Evolutionary conservation across 2,797 vertebrate species (phyloP).

Genomic region (Hyperoplus immaculatus): DNA sequence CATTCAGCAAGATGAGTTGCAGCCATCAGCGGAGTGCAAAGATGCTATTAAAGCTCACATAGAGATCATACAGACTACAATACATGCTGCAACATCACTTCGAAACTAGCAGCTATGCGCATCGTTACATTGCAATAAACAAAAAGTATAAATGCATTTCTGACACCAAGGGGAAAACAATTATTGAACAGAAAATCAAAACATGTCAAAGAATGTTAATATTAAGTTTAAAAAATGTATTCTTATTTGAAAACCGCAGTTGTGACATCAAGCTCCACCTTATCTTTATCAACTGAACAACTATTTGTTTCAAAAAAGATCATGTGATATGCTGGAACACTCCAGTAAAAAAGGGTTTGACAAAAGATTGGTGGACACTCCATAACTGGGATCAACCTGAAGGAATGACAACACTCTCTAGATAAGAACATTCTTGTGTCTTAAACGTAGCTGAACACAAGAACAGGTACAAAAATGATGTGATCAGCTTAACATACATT

Average conservation of each 20-base stretch:
- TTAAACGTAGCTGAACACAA: slow-evolving; percentile 19
- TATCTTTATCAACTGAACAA: background rate
- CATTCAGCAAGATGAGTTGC: slow-evolving; percentile 58
- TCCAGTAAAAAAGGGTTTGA: background rate
- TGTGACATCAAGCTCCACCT: background rate
- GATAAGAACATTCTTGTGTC: slow-evolving; percentile 40
- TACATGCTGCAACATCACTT: slow-evolving; percentile 11
- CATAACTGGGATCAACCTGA: background rate
- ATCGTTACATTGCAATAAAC: background rate
- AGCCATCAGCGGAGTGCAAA: slow-evolving; percentile 57
- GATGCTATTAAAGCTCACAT: slow-evolving; percentile 15
- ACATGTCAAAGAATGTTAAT: background rate
- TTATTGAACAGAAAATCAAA: background rate
- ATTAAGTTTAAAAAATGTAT: background rate
- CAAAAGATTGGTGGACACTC: background rate
- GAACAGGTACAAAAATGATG: slow-evolving; percentile 21
- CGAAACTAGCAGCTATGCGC: background rate
- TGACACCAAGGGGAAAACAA: background rate
- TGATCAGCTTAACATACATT: slow-evolving; percentile 20
- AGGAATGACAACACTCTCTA: slow-evolving; percentile 25
- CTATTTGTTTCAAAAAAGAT: background rate
- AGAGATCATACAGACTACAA: slow-evolving; percentile 3
- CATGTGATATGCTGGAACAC: background rate
- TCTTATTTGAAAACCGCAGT: background rate
- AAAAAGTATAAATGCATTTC: background rate